Evolutionary conservation across 2,888 invertebrate species (phyloP), one percentile per base, ranked within the genome.

Genomic region (Hirtodrosophila alboralis): DNA sequence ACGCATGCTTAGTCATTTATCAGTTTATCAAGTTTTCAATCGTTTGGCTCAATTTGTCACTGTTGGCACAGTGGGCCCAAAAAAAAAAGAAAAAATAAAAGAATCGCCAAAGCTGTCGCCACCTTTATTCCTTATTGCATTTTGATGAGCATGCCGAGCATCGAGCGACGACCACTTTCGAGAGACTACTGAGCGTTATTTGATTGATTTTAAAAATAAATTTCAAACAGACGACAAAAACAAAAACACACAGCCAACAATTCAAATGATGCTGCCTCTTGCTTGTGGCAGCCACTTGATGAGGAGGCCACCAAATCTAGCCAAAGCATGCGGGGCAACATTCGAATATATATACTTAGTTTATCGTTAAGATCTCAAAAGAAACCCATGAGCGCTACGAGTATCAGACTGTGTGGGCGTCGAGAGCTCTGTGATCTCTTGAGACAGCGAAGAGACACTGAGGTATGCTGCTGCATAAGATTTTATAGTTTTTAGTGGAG

Each of bases 121-220:
- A 59, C 69, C 47, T 73, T 72, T 41, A 30, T 45, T 62, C 56
- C 51, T 48, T 59, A 74, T 60, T 62, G 66, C 62, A 65, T 47
- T 74, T 73, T 73, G 73, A 69, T 73, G 69, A 69, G 65, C 36
- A 36, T 43, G n/a, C 34, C 18, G 18, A 4, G 18, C 18, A 4
- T 4, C 4, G 23, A 23, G 52, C 28, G 45, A 61, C 37, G 58
- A 58, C 58, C 58, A 31, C 43, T 38, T 31, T 40, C n/a, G 61
- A 31, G 56, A 28, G 28, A 33, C 30, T 40, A 56, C 57, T 23
- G 49, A 61, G 48, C 23, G 40, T 27, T 58, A 53, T 67, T 79
- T 77, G 79, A 81, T 81, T 78, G 79, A 81, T 73, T 77, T 81
- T 81, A 78, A 79, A 79, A 79, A 81, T 78, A 81, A 61, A 63